Conservation (phyloP, 2,797 vertebrate genomes). For the Xiphophorus birchmanni region DNA sequence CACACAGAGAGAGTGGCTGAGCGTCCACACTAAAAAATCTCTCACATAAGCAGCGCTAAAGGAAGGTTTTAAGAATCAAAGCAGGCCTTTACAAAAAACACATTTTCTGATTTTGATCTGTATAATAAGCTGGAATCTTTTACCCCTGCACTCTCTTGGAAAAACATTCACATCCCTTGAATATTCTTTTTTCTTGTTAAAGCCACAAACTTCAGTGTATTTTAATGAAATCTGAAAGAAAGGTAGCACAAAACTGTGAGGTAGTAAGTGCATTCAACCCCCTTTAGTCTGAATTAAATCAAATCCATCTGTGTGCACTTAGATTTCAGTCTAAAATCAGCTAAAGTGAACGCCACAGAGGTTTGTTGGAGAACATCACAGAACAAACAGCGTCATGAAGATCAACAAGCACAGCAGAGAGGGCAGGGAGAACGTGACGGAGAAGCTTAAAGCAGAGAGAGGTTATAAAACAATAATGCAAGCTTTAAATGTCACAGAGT, state of each 20-base stretch:
- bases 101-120: neutral
- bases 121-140: neutral
- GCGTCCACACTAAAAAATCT: constrained; percentile 43
- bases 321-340: neutral
- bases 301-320: neutral
- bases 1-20: constrained; percentile 73
- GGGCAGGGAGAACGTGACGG: neutral
- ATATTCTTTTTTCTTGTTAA: neutral
- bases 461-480: neutral
- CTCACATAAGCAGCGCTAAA: constrained; percentile 40
- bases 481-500: neutral
- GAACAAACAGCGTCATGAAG: neutral
- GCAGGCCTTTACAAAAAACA: neutral
- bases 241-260: neutral
- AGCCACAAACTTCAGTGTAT: neutral
- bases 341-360: neutral
- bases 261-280: neutral
- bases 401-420: neutral
- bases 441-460: neutral
- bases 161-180: neutral
- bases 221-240: neutral
- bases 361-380: neutral
- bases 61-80: constrained; percentile 43
- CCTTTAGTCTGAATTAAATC: neutral
- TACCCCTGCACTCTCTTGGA: neutral